Evolutionary conservation across 1,140 invertebrate genomes (phyloP).

Genomic region (Diachasma alloeum): DNA sequence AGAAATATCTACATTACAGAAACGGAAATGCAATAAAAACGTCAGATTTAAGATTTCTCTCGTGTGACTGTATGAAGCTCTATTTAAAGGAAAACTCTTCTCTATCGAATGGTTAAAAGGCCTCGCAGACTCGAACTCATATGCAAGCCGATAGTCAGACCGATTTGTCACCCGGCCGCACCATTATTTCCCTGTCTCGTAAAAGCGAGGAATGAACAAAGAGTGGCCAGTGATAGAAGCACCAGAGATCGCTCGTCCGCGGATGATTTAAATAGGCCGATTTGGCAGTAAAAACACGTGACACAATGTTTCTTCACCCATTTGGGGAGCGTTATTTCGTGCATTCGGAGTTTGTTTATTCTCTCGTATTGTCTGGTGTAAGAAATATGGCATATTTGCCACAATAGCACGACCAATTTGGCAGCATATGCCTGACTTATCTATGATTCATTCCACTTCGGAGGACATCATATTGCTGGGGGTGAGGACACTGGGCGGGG

Average conservation of each 20-base stretch:
- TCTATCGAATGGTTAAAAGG: conserved; percentile 16
- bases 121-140: background rate
- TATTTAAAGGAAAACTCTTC: conserved; percentile 24
- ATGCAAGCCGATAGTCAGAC: conserved; percentile 18
- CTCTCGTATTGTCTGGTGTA: background rate
- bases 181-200: conserved; percentile 37
- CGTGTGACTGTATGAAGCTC: background rate
- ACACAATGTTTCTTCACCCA: conserved; percentile 16
- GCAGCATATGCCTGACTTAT: conserved; percentile 35
- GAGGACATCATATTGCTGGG: background rate
- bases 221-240: conserved; percentile 13
- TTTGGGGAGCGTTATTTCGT: conserved; percentile 3
- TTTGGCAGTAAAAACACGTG: conserved; percentile 34
- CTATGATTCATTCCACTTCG: conserved; percentile 13
- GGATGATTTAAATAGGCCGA: conserved; percentile 38
- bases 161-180: conserved; percentile 31
- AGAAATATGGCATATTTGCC: conserved; percentile 16
- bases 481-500: too few relatives aligned
- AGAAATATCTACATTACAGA: conserved; percentile 19
- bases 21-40: conserved; percentile 22
- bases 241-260: conserved; percentile 15
- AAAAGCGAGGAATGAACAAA: conserved; percentile 25
- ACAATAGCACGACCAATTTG: conserved; percentile 37
- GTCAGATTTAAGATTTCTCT: conserved; percentile 28
- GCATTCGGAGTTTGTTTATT: background rate